phyloP scores from a whole-genome alignment of 2,113 vertebrate genomes.

The Pachycephala philippinensis region DNA sequence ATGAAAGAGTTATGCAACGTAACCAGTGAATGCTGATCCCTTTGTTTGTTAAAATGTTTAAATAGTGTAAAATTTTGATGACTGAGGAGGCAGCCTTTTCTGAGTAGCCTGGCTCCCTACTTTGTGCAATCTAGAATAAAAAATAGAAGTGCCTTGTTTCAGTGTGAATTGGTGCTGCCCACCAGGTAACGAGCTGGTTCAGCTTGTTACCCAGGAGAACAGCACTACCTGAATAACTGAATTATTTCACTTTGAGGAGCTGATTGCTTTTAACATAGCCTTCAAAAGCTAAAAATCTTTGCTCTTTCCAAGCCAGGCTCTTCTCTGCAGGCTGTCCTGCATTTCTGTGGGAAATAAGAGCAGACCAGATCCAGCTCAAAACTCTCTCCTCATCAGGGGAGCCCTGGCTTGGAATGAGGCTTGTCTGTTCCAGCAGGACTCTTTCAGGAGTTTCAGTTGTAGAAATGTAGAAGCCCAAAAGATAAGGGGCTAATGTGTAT shows the following conservation, averaged over 20 bases:
- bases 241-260: background rate
- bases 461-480: background rate
- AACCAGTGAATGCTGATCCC: background rate
- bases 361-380: background rate
- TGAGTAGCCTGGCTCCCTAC: background rate
- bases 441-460: background rate
- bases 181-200: background rate
- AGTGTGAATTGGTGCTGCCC: background rate
- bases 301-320: background rate
- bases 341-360: background rate
- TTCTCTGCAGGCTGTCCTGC: background rate
- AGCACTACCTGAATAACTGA: background rate
- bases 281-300: background rate
- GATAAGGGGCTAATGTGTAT: too few relatives aligned
- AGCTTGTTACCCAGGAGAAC: background rate
- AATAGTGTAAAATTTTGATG: background rate
- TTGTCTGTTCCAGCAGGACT: background rate
- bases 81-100: fast-evolving
- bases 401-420: background rate
- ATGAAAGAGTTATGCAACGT: background rate
- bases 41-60: background rate
- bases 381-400: background rate
- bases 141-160: background rate
- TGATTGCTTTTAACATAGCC: background rate
- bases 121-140: background rate